Base-by-base conservation (phyloP, 2,797 vertebrate genomes). In the Spheniscus humboldti region DNA sequence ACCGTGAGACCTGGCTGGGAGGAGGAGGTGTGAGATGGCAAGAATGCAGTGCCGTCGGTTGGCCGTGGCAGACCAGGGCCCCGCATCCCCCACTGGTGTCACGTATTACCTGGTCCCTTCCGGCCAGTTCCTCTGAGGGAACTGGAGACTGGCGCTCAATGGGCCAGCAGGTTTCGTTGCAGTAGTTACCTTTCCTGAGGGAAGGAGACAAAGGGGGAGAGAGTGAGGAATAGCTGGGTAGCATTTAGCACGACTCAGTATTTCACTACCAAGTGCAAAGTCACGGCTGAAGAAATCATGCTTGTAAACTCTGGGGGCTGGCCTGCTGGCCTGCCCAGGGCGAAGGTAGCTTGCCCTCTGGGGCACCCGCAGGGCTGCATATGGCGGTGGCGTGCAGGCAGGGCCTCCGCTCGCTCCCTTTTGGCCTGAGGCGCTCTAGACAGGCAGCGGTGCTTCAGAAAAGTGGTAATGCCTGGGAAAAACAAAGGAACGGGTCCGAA, bases 381-480 rank as follows among this genome's bases (percentile, higher is more conserved):
- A 4, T 0, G 22, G 41, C 5, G 4, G 11, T 3, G 66, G 8
- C 37, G 8, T 0, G 13, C 39, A 4, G 55, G 10, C 17, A 7
- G 25, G 6, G 31, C 5, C 33, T 6, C 33, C 1, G 17, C 64
- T 2, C 66, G 59, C 66, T 39, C 17, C 41, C 59, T 8, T 17
- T 4, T 3, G 47, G 30, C 55, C 35, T 1, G 50, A 11, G 28
- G 9, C 1, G 27, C 60, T 10, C 8, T 4, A 6, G 43, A 37
- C 55, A 3, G 35, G 30, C 72, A 39, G 69, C 13, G 4, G 23
- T 5, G 73, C 35, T 25, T 7, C 14, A 3, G 25, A 0, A 10
- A 33, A 14, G n/a, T 5, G 56, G n/a, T 20, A 7, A 4, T 4
- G n/a, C 33, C 52, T 5, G 33, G 4, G 23, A 7, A 30, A 27